These are phyloP conservation scores for Acrobasis consociella DNA, from an alignment of 2,888 invertebrate species.

Conservation along the genomic window DNA sequence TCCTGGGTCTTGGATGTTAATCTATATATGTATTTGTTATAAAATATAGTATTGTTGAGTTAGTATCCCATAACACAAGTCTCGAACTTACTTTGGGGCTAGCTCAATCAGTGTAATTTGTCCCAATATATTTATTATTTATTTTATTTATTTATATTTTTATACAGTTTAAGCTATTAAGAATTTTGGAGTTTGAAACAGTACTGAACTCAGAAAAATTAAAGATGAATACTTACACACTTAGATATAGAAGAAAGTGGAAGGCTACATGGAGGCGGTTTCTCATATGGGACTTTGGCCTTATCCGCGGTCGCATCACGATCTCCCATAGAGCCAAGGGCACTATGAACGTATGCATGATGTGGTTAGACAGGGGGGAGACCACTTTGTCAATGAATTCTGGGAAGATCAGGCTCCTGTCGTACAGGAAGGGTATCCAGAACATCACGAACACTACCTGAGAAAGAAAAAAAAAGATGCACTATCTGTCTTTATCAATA, in stretches of 20 bases:
- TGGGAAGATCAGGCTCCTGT: conserved; percentile 60
- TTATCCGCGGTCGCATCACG: conserved; percentile 45
- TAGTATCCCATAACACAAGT: too few species aligned
- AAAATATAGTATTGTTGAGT: too few species aligned
- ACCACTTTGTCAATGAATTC: conserved; percentile 51
- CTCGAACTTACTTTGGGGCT: too few species aligned
- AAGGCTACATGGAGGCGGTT: conserved; percentile 47
- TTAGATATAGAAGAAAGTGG: conserved; percentile 50
- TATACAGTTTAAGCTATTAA: too few species aligned
- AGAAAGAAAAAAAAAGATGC: conserved; percentile 27
- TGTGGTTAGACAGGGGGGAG: conserved; percentile 54
- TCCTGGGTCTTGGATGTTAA: too few species aligned
- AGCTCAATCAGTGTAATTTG: too few species aligned
- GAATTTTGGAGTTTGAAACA: too few species aligned
- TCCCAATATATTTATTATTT: too few species aligned
- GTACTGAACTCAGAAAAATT: too few species aligned
- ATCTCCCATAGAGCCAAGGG: conserved; percentile 61
- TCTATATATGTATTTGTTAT: too few species aligned
- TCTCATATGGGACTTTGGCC: conserved; percentile 52
- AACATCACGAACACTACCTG: conserved; percentile 64
- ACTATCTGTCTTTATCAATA: too few species aligned
- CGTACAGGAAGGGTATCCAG: conserved; percentile 58
- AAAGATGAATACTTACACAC: conserved; percentile 57
- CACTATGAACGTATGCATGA: conserved; percentile 62
- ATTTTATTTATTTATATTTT: too few species aligned